Conservation (phyloP, 2,797 vertebrate species). For the Pygocentrus nattereri region DNA sequence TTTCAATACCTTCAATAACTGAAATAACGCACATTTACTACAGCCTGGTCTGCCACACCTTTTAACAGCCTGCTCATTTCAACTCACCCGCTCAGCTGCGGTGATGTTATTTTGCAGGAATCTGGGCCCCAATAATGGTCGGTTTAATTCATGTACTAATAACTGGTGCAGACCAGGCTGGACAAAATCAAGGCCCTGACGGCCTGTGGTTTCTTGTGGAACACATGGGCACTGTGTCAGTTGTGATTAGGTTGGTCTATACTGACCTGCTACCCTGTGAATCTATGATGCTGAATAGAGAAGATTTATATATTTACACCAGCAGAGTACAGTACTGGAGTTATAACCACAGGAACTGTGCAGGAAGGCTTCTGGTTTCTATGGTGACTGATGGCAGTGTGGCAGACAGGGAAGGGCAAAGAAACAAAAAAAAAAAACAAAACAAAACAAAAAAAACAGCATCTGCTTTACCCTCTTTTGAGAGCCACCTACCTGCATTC, state of each 20-base stretch:
- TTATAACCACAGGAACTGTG: slow-evolving; percentile 27
- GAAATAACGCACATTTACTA: neutral
- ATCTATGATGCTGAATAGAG: slow-evolving; percentile 16
- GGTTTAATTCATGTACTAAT: slow-evolving; percentile 28
- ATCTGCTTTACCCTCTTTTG: slow-evolving; percentile 21
- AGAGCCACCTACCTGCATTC: slow-evolving; percentile 28
- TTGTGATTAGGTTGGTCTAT: slow-evolving; percentile 33
- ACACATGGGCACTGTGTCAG: slow-evolving; percentile 33
- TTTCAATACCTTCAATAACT: neutral
- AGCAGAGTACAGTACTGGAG: slow-evolving; percentile 12
- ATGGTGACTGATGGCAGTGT: slow-evolving; percentile 39
- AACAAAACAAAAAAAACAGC: neutral
- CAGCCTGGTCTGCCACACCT: neutral
- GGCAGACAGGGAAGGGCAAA: slow-evolving; percentile 15
- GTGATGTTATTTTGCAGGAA: slow-evolving; percentile 19
- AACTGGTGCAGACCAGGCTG: slow-evolving; percentile 8
- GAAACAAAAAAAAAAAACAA: neutral
- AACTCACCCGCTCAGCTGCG: neutral
- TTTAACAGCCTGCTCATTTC: neutral
- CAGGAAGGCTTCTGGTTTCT: slow-evolving; percentile 33
- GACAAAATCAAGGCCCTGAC: slow-evolving; percentile 14
- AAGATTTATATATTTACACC: slow-evolving; percentile 24
- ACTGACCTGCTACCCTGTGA: slow-evolving; percentile 2
- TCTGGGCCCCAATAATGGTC: slow-evolving; percentile 19
- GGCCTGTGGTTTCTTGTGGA: slow-evolving; percentile 28